Conservation (phyloP, 2,797 vertebrate genomes). For the Anabacerthia variegaticeps region DNA sequence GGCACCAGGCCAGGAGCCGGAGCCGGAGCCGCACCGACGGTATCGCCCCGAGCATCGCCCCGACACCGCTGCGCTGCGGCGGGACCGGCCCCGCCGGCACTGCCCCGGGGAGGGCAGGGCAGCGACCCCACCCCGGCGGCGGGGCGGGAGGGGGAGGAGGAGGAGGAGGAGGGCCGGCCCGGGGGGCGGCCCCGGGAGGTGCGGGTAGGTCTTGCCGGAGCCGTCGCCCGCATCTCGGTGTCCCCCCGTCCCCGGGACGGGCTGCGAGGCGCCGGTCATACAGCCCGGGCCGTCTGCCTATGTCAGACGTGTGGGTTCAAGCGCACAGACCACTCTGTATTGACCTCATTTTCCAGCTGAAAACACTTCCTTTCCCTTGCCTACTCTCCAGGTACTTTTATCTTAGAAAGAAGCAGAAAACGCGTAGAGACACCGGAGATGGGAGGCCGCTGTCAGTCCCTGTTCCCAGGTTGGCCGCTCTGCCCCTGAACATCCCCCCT, state of each 20-base stretch:
- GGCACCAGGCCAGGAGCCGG: not conserved
- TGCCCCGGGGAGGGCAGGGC: not conserved
- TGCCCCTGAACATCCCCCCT: not conserved
- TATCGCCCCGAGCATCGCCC: not conserved
- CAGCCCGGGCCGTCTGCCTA: fast-evolving
- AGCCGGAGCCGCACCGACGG: not conserved
- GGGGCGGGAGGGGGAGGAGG: no score
- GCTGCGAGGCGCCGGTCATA: fast-evolving
- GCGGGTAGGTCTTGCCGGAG: not conserved
- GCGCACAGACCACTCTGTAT: not conserved
- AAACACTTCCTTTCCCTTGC: not conserved
- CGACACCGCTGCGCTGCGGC: not conserved
- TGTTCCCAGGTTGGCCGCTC: no score
- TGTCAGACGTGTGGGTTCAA: fast-evolving
- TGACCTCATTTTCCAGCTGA: not conserved
- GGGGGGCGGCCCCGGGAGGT: not conserved
- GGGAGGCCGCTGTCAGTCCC: fast-evolving
- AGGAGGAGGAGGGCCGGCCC: not conserved
- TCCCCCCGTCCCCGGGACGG: no score
- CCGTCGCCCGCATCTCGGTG: fast-evolving
- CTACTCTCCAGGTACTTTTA: fast-evolving
- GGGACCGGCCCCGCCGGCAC: not conserved
- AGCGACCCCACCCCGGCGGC: no score
- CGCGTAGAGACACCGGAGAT: fast-evolving
- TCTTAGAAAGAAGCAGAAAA: not conserved